These are phyloP conservation scores for Anoplolepis gracilipes DNA, from an alignment of 1,140 invertebrate genomes.

Conservation along the genomic window DNA sequence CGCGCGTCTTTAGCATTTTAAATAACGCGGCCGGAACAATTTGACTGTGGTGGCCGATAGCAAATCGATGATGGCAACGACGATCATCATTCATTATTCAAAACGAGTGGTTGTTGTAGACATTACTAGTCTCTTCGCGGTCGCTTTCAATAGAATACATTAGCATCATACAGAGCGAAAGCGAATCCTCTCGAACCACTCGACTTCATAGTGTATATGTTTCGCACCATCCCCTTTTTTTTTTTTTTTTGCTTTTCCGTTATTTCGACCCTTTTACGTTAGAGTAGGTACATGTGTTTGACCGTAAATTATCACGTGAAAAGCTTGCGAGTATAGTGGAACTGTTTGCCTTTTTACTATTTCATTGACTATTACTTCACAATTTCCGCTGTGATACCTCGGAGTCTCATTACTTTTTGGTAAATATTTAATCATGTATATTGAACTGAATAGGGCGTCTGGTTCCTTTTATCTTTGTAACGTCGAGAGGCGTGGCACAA, in stretches of 20 bases:
- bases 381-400: conserved; percentile 73
- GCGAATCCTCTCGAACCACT: conserved; percentile 36
- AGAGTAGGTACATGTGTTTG: neutral
- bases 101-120: conserved; percentile 78
- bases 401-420: conserved; percentile 75
- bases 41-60: conserved; percentile 29
- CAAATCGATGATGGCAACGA: conserved; percentile 51
- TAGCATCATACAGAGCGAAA: conserved; percentile 77
- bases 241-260: neutral
- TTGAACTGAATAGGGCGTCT: conserved; percentile 28
- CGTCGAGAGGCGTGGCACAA: neutral
- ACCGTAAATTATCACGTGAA: conserved; percentile 27
- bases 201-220: conserved; percentile 4
- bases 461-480: neutral
- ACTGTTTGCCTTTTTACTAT: conserved; percentile 71
- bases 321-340: conserved; percentile 37
- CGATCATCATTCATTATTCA: conserved; percentile 80
- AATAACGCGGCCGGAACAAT: conserved; percentile 61
- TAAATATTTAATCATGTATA: conserved; percentile 77
- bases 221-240: conserved; percentile 33
- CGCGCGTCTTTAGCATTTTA: conserved; percentile 60
- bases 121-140: conserved; percentile 68
- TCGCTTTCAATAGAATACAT: conserved; percentile 82
- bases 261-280: neutral
- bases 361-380: conserved; percentile 48